phyloP scores from a whole-genome alignment of 2,888 invertebrate species.

The Phortica okadai region DNA sequence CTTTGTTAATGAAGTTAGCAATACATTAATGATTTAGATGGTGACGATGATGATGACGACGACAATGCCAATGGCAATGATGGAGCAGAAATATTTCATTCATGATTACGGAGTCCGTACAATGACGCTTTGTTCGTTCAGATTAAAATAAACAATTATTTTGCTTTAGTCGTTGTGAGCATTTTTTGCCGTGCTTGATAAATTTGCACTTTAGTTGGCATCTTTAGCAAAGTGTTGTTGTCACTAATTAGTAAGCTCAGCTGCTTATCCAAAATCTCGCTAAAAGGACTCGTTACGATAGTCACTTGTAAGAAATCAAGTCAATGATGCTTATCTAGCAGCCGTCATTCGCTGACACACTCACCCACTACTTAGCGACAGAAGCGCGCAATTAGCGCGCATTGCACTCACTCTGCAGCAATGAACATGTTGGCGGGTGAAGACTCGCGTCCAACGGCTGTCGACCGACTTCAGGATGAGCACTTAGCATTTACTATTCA shows the following conservation, averaged over 20 bases:
- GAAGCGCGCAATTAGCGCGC: conserved; percentile 15
- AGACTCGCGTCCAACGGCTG: not conserved
- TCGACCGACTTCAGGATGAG: not conserved
- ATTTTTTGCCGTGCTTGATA: not conserved
- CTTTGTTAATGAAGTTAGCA: not conserved
- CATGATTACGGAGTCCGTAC: not conserved
- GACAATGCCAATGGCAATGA: not conserved
- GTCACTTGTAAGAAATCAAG: conserved; percentile 32
- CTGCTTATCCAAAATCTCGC: not conserved
- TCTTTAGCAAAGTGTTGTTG: not conserved
- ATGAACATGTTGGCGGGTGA: not conserved
- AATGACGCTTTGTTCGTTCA: not conserved
- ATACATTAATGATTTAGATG: not conserved
- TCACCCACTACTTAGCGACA: conserved; percentile 1
- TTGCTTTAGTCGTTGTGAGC: too few relatives aligned
- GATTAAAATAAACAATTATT: not conserved
- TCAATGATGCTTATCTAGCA: conserved; percentile 29
- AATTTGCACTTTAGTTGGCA: not conserved
- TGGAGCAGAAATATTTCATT: not conserved
- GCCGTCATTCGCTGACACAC: not conserved
- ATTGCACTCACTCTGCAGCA: not conserved
- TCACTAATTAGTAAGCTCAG: conserved; percentile 20
- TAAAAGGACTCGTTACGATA: conserved; percentile 14
- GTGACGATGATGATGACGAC: not conserved
- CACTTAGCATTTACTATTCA: not conserved